Evolutionary conservation across 1,140 invertebrate genomes (phyloP), one percentile per base, ranked within the genome.

Genomic region (Achroia grisella): DNA sequence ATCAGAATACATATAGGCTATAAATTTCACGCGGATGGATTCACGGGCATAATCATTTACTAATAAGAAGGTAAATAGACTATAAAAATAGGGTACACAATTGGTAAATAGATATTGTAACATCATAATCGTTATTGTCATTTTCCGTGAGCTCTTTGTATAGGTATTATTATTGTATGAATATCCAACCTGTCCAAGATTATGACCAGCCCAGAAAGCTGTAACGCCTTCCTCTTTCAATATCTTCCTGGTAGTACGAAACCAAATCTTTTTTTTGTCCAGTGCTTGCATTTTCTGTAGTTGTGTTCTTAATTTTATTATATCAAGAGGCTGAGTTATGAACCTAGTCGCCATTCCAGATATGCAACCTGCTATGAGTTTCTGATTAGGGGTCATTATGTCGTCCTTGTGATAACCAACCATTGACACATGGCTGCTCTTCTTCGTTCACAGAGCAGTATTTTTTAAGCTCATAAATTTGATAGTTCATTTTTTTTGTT

Each of bases 161-260:
- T n/a, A n/a, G n/a, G n/a, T n/a, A n/a, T n/a, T n/a, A n/a, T n/a
- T n/a, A n/a, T n/a, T n/a, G n/a, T n/a, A n/a, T n/a, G n/a, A n/a
- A n/a, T n/a, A n/a, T n/a, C n/a, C n/a, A n/a, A 82, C 78, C 62
- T 84, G 79, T 5, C 79, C 79, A 30, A 79, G 48, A 32, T 44
- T 60, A 37, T 84, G 77, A 0, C 79, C 79, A 13, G 81, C 70
- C 64, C 66, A 84, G 39, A 84, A 81, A 1, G 75, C 77, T 1
- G 43, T 52, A 4, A 76, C 1, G 0, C 79, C 77, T 58, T 84
- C 79, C 44, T 81, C 69, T 2, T 10, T 51, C 0, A 71, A 47
- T 10, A 81, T 81, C 36, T 57, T 66, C 39, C 56, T 64, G 0
- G 55, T 51, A 0, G 58, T 67, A 4, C 47, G 35, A n/a, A 62